phyloP scores from a whole-genome alignment of 1,140 invertebrate species.

The Bombus affinis region DNA sequence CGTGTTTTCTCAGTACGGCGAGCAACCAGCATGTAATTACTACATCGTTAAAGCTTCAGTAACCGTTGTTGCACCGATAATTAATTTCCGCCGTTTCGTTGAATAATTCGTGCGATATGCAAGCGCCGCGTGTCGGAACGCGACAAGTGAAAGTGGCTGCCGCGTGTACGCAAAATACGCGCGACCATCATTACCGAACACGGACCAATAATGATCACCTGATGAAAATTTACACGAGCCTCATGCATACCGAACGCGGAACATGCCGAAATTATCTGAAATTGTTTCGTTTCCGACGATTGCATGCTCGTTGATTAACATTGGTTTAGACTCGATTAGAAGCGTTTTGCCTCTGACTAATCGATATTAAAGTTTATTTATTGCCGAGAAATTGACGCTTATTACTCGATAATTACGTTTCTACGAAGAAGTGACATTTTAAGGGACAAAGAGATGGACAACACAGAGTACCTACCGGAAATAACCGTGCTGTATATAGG shows the following conservation, averaged over 20 bases:
- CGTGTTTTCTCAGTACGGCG: neutral
- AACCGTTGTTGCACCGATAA: constrained; percentile 35
- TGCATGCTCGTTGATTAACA: neutral
- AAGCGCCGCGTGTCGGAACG: neutral
- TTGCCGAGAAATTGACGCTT: neutral
- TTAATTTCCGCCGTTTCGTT: constrained; percentile 35
- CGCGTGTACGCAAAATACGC: neutral
- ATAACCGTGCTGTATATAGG: neutral
- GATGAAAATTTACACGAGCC: neutral
- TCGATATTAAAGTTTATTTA: too few relatives aligned
- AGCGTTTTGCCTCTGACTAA: too few relatives aligned
- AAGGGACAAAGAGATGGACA: neutral
- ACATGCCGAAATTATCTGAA: neutral
- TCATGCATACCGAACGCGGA: too few relatives aligned
- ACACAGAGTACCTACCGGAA: neutral
- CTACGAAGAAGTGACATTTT: too few relatives aligned
- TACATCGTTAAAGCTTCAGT: constrained; percentile 28
- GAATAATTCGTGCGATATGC: constrained; percentile 24
- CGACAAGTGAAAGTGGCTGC: constrained; percentile 7
- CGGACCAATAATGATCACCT: neutral
- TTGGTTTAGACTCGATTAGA: neutral
- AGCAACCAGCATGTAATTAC: constrained; percentile 27
- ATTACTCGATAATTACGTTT: neutral
- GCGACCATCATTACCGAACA: neutral
- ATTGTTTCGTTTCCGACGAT: neutral